Evolutionary conservation across 2,797 vertebrate species (phyloP).

Genomic region (Takifugu rubripes): DNA sequence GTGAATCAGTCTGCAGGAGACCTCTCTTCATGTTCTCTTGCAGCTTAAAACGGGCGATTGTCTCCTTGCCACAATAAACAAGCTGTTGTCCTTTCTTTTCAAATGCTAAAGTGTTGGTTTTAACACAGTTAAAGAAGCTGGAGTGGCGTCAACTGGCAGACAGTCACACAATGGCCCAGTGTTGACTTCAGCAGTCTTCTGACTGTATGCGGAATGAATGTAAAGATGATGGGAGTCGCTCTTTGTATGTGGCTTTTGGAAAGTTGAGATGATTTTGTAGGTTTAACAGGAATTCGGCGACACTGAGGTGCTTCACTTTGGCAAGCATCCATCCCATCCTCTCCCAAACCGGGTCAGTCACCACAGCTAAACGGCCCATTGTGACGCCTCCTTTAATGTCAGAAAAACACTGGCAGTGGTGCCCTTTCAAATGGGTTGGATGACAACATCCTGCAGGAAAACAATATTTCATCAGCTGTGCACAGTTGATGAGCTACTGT

Average conservation of each 20-base stretch:
- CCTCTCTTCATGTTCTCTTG: constrained; percentile 6
- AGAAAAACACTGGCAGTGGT: constrained; percentile 22
- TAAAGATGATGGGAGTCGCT: too few relatives aligned
- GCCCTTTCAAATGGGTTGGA: constrained; percentile 35
- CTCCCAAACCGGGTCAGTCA: constrained; percentile 15
- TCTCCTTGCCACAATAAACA: background rate
- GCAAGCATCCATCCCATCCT: constrained; percentile 1
- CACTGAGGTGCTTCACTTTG: constrained; percentile 37
- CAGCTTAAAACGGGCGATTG: constrained; percentile 21
- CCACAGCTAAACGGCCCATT: background rate
- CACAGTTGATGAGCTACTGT: constrained; percentile 58
- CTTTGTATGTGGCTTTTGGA: too few relatives aligned
- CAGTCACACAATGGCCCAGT: constrained; percentile 27
- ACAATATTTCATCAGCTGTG: constrained; percentile 79
- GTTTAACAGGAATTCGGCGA: constrained; percentile 6
- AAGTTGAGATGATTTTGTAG: background rate
- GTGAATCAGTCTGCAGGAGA: constrained; percentile 26
- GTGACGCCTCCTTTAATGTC: background rate
- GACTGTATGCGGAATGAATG: constrained; percentile 11
- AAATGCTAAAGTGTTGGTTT: constrained; percentile 13
- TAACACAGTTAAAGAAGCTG: constrained; percentile 29
- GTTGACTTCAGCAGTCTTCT: constrained; percentile 28
- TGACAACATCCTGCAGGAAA: constrained; percentile 65
- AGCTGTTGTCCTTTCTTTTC: constrained; percentile 3
- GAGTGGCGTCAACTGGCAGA: constrained; percentile 21